Evolutionary conservation across 2,888 invertebrate genomes (phyloP).

Genomic region (Chloroclystis v-ata): DNA sequence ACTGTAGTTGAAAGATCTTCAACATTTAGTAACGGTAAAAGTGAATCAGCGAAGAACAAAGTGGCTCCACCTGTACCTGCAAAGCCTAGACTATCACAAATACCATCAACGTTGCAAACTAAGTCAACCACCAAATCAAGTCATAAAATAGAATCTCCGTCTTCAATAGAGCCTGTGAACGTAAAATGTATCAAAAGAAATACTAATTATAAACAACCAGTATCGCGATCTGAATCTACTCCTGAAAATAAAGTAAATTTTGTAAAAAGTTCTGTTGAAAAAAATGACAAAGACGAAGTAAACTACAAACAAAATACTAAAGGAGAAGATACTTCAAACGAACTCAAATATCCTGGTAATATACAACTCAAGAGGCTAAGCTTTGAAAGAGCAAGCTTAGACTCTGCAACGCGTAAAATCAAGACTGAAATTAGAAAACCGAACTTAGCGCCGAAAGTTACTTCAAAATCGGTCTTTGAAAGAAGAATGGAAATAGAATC

Average conservation of each 20-base stretch:
- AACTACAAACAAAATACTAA: conserved; percentile 21
- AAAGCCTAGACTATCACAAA: conserved; percentile 74
- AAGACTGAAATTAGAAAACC: conserved; percentile 50
- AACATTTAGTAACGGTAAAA: conserved; percentile 39
- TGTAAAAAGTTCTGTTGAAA: conserved; percentile 22
- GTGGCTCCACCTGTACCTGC: conserved; percentile 81
- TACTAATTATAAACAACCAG: conserved; percentile 41
- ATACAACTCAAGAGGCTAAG: conserved; percentile 68
- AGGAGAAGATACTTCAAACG: conserved; percentile 30
- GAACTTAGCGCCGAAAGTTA: conserved; percentile 54
- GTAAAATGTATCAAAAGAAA: conserved; percentile 54
- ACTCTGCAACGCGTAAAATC: conserved; percentile 63
- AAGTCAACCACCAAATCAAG: conserved; percentile 38
- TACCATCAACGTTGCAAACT: conserved; percentile 37
- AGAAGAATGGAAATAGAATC: conserved; percentile 69
- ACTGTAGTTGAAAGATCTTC: conserved; percentile 10
- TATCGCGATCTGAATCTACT: conserved; percentile 48
- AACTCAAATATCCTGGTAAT: conserved; percentile 47
- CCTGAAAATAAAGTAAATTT: conserved; percentile 37
- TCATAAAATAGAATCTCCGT: conserved; percentile 45
- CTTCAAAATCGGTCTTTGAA: conserved; percentile 66
- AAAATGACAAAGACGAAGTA: conserved; percentile 16
- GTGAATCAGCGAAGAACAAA: conserved; percentile 61
- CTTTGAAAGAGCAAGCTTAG: conserved; percentile 71
- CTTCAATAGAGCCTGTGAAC: conserved; percentile 51